Conservation (phyloP, 1,140 invertebrate genomes). For the Drosophila lini region DNA sequence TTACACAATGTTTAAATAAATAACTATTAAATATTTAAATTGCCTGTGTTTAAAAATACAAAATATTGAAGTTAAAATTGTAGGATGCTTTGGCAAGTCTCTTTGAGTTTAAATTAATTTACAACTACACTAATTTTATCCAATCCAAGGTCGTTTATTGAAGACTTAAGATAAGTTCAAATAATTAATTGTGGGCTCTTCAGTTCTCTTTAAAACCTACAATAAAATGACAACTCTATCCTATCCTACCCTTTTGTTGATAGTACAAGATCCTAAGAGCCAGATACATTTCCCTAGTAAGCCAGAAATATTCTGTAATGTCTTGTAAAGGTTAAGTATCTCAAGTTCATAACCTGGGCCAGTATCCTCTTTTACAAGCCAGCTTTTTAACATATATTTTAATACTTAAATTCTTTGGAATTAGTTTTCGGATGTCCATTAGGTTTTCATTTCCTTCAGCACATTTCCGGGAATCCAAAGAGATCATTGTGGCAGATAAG, state of each 20-base stretch:
- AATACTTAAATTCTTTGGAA: slow-evolving; percentile 2
- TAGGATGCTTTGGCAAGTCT: background rate
- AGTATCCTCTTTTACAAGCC: background rate
- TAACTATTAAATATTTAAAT: too few species aligned
- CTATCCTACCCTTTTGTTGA: background rate
- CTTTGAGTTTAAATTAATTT: background rate
- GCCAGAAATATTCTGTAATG: background rate
- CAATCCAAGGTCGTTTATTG: too few species aligned
- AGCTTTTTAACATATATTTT: background rate
- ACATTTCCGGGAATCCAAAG: slow-evolving; percentile 5
- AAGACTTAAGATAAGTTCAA: too few species aligned
- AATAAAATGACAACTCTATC: too few species aligned
- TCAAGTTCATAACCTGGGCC: background rate
- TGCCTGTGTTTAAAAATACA: background rate
- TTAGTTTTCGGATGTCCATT: slow-evolving; percentile 26
- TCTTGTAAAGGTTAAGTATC: background rate
- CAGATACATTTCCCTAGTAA: background rate
- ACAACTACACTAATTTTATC: too few species aligned
- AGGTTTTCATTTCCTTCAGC: slow-evolving; percentile 21
- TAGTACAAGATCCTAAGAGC: background rate
- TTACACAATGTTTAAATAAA: too few species aligned
- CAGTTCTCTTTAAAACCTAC: too few species aligned
- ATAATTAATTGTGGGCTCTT: too few species aligned
- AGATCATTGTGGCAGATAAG: slow-evolving; percentile 24
- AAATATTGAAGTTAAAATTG: background rate